Conservation (phyloP, 2,797 vertebrate species). For the Microhierax caerulescens region DNA sequence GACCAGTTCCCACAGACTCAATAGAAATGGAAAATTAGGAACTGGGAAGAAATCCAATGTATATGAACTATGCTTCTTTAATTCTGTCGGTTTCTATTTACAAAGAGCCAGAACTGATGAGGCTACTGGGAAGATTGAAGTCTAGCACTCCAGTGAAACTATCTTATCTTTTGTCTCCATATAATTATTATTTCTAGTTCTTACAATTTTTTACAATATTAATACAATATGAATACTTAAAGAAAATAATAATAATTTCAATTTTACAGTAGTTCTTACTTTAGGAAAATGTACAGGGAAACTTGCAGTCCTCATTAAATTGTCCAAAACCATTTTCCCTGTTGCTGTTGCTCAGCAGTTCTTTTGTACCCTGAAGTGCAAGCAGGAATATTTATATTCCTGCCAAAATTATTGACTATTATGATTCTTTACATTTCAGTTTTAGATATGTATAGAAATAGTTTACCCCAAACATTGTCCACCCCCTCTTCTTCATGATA, state of each 20-base stretch:
- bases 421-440: neutral
- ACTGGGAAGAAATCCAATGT: slow-evolving; percentile 2
- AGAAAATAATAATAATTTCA: neutral
- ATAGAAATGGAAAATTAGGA: slow-evolving; percentile 15
- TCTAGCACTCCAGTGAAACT: neutral
- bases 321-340: neutral
- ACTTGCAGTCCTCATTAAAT: neutral
- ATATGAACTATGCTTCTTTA: neutral
- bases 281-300: neutral
- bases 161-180: neutral
- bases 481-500: neutral
- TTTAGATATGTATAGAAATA: neutral
- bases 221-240: neutral
- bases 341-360: neutral
- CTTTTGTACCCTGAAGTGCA: neutral
- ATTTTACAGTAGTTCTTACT: neutral
- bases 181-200: neutral
- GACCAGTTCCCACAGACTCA: slow-evolving; percentile 15
- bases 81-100: neutral
- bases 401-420: neutral
- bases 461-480: neutral
- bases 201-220: neutral
- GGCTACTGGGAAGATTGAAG: neutral
- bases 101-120: neutral
- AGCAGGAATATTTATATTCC: neutral